Evolutionary conservation across 2,888 invertebrate genomes (phyloP), one percentile per base, ranked within the genome.

Genomic region (Drosophila percnosoma): DNA sequence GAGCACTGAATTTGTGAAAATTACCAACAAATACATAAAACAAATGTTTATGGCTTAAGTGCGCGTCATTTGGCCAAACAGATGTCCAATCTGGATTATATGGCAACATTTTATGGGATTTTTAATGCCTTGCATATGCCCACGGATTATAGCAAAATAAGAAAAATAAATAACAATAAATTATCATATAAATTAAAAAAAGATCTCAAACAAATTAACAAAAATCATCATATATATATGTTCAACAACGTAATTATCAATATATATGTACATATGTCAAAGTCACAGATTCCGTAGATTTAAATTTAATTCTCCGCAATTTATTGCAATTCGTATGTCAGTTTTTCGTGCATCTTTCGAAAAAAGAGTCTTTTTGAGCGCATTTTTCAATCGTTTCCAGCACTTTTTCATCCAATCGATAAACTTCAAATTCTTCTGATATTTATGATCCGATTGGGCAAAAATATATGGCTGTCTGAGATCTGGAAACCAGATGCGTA

Each of bases 1-100:
- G 77, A 64, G 65, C 68, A 68, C 54, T 61, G 71, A 67, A 73
- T 79, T 82, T 86, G 73, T 83, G 76, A 68, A 82, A 78, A 84
- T 68, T 76, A 52, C 61, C 72, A 68, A 55, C 68, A 55, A 45
- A 65, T 72, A 69, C 77, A 74, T 83, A 74, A 60, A 63, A 57
- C 55, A 68, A 70, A 64, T 74, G 53, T 62, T 75, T 67, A 60
- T 27, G 48, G 62, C 53, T 70, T 38, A 38, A 70, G 29, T 70
- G 70, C 70, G 77, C 68, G 68, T 79, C 67, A 84, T 82, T 84
- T 68, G 60, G 40, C 49, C 51, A 58, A 66, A 52, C 84, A 78
- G 78, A 72, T 86, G 82, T 45, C 49, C 38, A 52, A 64, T 54
- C 21, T n/a, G n/a, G n/a, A 57, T 40, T 55, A 55, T 10, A 42